Conservation (phyloP, 2,888 invertebrate genomes). For the Drosophila merina region DNA sequence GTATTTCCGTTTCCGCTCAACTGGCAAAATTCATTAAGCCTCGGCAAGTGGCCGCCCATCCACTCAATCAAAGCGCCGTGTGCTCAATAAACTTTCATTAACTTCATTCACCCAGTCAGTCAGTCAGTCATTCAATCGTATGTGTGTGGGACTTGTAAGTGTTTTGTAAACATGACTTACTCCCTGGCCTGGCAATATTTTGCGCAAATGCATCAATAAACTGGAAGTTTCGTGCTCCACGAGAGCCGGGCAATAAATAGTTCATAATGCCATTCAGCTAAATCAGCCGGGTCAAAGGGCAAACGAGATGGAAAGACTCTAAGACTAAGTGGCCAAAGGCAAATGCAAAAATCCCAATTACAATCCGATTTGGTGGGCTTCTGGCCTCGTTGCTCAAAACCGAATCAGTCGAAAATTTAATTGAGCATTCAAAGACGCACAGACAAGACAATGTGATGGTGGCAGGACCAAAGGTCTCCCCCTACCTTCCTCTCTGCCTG, state of each 20-base stretch:
- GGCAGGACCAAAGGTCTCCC: conserved; percentile 21
- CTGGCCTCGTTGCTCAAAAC: conserved; percentile 18
- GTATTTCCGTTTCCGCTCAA: conserved; percentile 76
- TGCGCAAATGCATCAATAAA: conserved; percentile 41
- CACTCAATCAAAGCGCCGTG: conserved; percentile 46
- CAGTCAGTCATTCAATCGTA: conserved; percentile 25
- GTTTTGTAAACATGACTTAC: conserved; percentile 73
- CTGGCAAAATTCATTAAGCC: conserved; percentile 77
- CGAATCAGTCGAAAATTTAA: conserved; percentile 75
- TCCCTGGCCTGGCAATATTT: conserved; percentile 61
- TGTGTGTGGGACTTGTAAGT: conserved; percentile 58
- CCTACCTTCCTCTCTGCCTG: background rate
- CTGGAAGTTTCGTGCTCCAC: conserved; percentile 3
- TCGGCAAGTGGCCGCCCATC: conserved; percentile 51
- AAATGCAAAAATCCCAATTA: conserved; percentile 73
- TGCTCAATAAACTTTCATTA: conserved; percentile 74
- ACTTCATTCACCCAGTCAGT: conserved; percentile 57
- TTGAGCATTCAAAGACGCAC: conserved; percentile 79
- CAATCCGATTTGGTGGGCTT: conserved; percentile 68
- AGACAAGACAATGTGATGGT: conserved; percentile 56
- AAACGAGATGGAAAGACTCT: background rate
- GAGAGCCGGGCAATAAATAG: conserved; percentile 40
- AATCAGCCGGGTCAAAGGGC: conserved; percentile 4
- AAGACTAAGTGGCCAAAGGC: conserved; percentile 39
- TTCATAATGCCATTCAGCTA: conserved; percentile 41